Conservation (phyloP, 2,113 vertebrate species). For the Equus przewalskii region DNA sequence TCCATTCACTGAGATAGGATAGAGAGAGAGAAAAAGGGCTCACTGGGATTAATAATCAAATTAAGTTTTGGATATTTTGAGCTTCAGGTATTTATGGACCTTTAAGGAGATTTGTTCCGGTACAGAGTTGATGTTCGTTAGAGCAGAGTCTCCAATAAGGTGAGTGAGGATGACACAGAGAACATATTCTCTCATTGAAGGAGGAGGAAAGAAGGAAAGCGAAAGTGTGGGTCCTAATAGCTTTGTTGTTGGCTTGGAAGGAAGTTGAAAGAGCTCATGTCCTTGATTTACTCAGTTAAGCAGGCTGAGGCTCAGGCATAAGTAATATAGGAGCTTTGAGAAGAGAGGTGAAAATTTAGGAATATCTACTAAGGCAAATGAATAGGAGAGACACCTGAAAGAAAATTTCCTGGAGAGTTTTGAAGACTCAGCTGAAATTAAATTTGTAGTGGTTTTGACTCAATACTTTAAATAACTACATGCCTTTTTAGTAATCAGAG, state of each 20-base stretch:
- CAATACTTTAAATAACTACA: constrained; percentile 43
- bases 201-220: not conserved
- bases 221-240: not conserved
- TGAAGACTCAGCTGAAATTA: constrained; percentile 43
- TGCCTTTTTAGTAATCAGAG: not conserved
- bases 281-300: not conserved
- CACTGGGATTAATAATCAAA: not conserved
- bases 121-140: not conserved
- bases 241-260: not conserved
- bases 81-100: not conserved
- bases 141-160: not conserved
- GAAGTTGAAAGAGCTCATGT: not conserved
- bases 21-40: not conserved
- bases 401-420: not conserved
- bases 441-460: constrained; percentile 36
- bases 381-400: not conserved
- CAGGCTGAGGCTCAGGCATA: not conserved
- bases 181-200: not conserved
- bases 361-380: not conserved
- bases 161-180: not conserved
- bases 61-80: not conserved
- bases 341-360: not conserved
- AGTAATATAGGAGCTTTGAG: not conserved
- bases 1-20: not conserved
- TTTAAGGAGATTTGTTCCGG: not conserved